phyloP scores from a whole-genome alignment of 1,140 invertebrate species.

The Palaemon carinicauda region DNA sequence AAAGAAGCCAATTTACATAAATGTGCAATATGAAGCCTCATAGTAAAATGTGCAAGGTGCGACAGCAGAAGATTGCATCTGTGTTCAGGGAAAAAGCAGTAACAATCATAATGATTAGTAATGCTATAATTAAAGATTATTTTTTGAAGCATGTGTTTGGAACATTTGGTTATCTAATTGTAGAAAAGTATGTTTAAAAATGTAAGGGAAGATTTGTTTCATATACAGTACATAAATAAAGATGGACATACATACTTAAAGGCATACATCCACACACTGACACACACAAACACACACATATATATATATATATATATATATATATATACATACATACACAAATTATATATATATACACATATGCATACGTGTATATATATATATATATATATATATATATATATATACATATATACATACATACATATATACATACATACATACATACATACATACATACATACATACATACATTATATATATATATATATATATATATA shows the following conservation, averaged over 20 bases:
- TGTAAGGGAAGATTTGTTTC: neutral
- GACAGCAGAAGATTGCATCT: neutral
- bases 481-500: neutral
- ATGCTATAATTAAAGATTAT: neutral
- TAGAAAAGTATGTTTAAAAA: neutral
- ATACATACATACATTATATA: neutral
- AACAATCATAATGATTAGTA: neutral
- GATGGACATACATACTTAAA: neutral
- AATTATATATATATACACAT: constrained; percentile 10
- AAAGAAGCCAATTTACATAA: too few species aligned
- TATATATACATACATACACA: constrained; percentile 7
- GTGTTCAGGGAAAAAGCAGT: neutral
- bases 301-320: constrained; percentile 23
- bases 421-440: constrained; percentile 9
- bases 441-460: constrained; percentile 1
- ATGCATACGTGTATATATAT: constrained; percentile 1
- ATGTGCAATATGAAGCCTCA: neutral
- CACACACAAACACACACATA: neutral
- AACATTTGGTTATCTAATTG: neutral
- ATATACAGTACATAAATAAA: constrained; percentile 3
- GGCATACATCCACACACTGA: neutral
- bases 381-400: constrained; percentile 13
- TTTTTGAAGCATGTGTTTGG: neutral
- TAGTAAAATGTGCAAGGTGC: neutral
- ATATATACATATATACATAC: constrained; percentile 15